Base-by-base conservation (phyloP, 2,113 vertebrate species). In the Illadopsis cleaveri region DNA sequence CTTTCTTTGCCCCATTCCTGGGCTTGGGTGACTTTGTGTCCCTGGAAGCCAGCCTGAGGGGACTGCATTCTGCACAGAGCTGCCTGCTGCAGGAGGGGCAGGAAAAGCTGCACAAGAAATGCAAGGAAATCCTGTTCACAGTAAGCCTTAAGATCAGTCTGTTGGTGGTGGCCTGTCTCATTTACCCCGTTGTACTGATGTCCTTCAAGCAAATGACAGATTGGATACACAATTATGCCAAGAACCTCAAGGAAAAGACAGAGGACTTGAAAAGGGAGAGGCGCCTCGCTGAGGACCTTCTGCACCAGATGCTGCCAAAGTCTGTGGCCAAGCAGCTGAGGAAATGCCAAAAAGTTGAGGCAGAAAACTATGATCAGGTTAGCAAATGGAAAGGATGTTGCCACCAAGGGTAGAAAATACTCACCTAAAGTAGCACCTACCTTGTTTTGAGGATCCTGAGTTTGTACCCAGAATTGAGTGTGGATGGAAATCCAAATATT, bases 261-360 rank as follows among this genome's bases (percentile, higher is more conserved):
- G 97, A 98, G 68, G 98, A 98, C 51, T 97, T 99, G 75, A 99
- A 97, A 79, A 97, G 76, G 54, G 98, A 99, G 96, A 96, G 98
- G 72, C 93, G 35, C 17, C 83, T 99, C 18, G 98, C 98, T 3
- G 99, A 99, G 91, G 98, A 99, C 53, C 98, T 99, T 57, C 94
- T 99, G 54, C 98, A 99, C 92, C 99, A 99, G 94, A 99, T 99
- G 99, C 47, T 99, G 88, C 99, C 99, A 28, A 99, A 98, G 82
- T 98, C 98, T 8, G 99, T 99, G 18, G 99, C 98, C 92, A 98
- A 97, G 87, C 99, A 99, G 96, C 98, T 99, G 2, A 97, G 99
- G 23, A 98, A 97, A 80, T 68, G 83, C 11, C 98, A 98, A 60
- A 98, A 98, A 2, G 98, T 99, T 1, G 98, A 99, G 93, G 99